phyloP scores from a whole-genome alignment of 1,140 invertebrate genomes.

The Cyclargus thomasi region DNA sequence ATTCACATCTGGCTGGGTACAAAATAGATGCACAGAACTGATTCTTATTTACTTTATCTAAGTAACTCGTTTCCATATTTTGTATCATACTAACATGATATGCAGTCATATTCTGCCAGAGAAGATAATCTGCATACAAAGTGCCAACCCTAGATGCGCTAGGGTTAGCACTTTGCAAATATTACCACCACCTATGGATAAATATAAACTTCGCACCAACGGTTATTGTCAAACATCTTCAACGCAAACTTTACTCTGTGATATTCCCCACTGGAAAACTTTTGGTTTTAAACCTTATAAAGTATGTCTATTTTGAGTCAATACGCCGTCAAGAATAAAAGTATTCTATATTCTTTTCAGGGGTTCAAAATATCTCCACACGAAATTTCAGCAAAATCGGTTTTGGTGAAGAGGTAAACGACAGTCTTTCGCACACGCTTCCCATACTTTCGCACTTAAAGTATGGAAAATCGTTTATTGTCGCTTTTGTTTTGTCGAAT shows the following conservation, averaged over 20 bases:
- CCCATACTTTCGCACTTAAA: too few species aligned
- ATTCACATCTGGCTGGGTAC: not conserved
- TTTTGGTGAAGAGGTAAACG: too few species aligned
- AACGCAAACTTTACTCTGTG: not conserved
- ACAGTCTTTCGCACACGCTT: too few species aligned
- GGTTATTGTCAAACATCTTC: not conserved
- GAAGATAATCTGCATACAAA: conserved; percentile 2
- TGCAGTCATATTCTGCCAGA: not conserved
- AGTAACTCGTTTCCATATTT: conserved; percentile 9
- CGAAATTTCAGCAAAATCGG: too few species aligned
- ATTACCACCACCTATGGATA: conserved; percentile 5
- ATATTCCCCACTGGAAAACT: not conserved
- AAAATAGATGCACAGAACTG: not conserved
- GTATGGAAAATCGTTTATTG: too few species aligned
- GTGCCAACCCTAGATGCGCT: not conserved
- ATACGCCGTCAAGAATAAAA: too few species aligned
- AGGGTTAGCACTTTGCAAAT: not conserved
- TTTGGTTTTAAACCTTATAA: not conserved
- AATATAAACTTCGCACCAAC: not conserved
- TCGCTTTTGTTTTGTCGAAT: too few species aligned
- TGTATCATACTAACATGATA: conserved; percentile 2
- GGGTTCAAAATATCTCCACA: too few species aligned
- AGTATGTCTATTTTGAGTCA: not conserved
- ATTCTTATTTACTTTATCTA: conserved; percentile 1
- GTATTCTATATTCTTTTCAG: too few species aligned